These are phyloP conservation scores for Nannoperca australis DNA, from an alignment of 2,797 vertebrate genomes.

Conservation along the genomic window DNA sequence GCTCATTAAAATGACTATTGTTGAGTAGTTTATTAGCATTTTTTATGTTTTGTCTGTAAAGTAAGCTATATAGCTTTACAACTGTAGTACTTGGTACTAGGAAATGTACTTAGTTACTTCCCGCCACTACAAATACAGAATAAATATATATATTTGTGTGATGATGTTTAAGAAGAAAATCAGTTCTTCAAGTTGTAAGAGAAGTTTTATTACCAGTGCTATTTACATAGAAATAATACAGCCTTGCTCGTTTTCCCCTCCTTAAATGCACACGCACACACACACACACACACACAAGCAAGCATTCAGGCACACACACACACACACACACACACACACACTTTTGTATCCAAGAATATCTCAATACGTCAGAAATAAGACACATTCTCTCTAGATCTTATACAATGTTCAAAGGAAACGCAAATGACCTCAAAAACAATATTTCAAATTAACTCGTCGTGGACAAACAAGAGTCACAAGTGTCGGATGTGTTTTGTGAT, in stretches of 20 bases:
- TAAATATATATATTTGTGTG: background rate
- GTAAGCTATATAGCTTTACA: background rate
- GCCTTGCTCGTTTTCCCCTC: slow-evolving; percentile 47
- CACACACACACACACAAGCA: slow-evolving; percentile 17
- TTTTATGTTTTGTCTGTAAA: slow-evolving; percentile 9
- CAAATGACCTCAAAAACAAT: slow-evolving; percentile 52
- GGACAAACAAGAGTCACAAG: slow-evolving; percentile 26
- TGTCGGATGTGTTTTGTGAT: slow-evolving; percentile 16
- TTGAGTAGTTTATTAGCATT: background rate
- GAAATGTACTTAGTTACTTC: slow-evolving; percentile 1
- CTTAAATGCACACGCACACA: slow-evolving; percentile 23
- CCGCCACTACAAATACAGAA: background rate
- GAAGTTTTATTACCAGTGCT: slow-evolving; percentile 87
- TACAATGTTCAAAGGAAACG: slow-evolving; percentile 64
- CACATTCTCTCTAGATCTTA: slow-evolving; percentile 66
- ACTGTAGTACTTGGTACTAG: background rate
- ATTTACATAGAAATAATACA: slow-evolving; percentile 89
- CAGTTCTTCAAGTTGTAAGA: slow-evolving; percentile 79
- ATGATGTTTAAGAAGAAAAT: slow-evolving; percentile 13
- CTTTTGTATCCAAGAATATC: slow-evolving; percentile 66
- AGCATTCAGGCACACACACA: background rate
- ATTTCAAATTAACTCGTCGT: slow-evolving; percentile 40
- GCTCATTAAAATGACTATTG: background rate
- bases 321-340: slow-evolving; percentile 14
- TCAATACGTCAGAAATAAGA: slow-evolving; percentile 66